Conservation (phyloP, 2,113 vertebrate genomes). For the Grammomys surdaster region DNA sequence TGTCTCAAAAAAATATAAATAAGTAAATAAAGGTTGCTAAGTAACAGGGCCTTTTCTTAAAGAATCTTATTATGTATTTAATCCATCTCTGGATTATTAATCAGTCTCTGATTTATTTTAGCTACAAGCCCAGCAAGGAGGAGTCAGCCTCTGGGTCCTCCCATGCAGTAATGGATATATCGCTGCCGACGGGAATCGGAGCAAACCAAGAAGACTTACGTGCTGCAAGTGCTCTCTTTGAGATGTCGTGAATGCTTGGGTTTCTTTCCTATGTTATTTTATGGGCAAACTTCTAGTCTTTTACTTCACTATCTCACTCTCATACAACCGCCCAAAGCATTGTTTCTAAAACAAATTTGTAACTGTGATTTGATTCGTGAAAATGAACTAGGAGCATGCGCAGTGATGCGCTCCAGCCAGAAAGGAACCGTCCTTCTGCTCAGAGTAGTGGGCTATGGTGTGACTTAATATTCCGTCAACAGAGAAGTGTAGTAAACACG, state of each 20-base stretch:
- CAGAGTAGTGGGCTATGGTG: neutral
- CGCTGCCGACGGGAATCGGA: conserved; percentile 91
- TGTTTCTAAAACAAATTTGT: conserved; percentile 29
- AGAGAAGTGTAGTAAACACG: conserved; percentile 22
- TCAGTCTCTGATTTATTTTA: conserved; percentile 73
- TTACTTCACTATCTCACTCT: conserved; percentile 13
- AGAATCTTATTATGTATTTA: neutral
- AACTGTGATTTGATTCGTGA: conserved; percentile 7
- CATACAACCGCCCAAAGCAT: conserved; percentile 23
- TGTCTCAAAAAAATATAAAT: neutral
- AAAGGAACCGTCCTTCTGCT: neutral
- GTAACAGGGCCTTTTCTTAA: neutral
- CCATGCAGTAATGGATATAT: conserved; percentile 94
- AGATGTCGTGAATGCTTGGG: neutral
- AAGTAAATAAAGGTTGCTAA: neutral
- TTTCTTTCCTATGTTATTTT: conserved; percentile 44
- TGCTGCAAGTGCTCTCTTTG: conserved; percentile 84
- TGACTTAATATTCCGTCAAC: neutral
- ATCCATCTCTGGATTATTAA: neutral
- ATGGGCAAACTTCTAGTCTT: conserved; percentile 20
- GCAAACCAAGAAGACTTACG: conserved; percentile 90
- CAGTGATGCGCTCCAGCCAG: neutral
- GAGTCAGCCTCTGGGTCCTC: conserved; percentile 87
- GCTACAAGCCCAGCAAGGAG: conserved; percentile 88
- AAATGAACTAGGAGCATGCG: neutral